These are phyloP conservation scores for Halisarca cf. caerulea DNA, from an alignment of 37 sponge, comb jelly and placozoan species.

Conservation along the genomic window DNA sequence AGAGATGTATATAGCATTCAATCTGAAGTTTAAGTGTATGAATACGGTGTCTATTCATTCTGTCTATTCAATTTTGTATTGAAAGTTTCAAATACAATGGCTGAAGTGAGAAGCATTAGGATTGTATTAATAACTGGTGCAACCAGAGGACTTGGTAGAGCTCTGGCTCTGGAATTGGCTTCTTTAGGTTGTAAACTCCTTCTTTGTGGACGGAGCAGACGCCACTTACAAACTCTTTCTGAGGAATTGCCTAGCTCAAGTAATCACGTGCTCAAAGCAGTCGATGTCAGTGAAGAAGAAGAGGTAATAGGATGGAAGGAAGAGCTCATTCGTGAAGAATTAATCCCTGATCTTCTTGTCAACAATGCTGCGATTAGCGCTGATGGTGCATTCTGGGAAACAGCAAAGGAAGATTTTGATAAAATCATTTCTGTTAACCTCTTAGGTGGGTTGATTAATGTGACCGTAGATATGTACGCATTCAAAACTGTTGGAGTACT, in stretches of 20 bases:
- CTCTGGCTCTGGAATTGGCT: slow-evolving; percentile 17
- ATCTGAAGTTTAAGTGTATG: too few species aligned
- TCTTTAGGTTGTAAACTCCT: not conserved
- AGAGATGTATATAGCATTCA: too few species aligned
- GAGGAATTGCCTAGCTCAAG: not conserved
- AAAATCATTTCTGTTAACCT: slow-evolving; percentile 13
- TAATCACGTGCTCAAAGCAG: not conserved
- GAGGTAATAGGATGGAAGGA: not conserved
- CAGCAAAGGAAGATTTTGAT: slow-evolving; percentile 7
- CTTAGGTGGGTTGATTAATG: not conserved
- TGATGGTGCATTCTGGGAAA: not conserved
- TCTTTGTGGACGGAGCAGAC: slow-evolving; percentile 15
- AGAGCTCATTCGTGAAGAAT: not conserved
- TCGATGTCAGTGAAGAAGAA: not conserved
- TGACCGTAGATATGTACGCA: too few species aligned
- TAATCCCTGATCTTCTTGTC: slow-evolving; percentile 18
- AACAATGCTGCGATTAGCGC: slow-evolving; percentile 23
- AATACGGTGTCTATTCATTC: too few species aligned
- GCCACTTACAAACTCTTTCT: not conserved
- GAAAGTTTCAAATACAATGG: too few species aligned
- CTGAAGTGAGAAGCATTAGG: not conserved
- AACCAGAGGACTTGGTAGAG: slow-evolving; percentile 26
- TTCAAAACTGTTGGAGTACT: too few species aligned
- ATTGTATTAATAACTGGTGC: slow-evolving; percentile 17
- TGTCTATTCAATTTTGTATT: too few species aligned